Conservation (phyloP, 2,113 vertebrate genomes). For the Taxidea taxus region DNA sequence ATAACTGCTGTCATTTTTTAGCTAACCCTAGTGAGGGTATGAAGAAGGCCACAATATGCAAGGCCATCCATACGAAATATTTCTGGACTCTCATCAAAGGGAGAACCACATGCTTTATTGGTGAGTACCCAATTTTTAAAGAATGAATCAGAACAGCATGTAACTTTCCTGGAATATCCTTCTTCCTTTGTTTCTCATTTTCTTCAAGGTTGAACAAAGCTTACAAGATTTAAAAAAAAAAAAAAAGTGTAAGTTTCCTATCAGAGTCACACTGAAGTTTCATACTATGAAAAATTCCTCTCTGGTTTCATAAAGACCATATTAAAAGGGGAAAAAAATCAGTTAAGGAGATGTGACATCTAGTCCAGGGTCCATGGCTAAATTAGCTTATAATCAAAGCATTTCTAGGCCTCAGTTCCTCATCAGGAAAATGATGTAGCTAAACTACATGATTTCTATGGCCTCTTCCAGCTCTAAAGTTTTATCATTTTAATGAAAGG, state of each 20-base stretch:
- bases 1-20: not conserved
- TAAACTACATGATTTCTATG: not conserved
- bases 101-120: not conserved
- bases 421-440: not conserved
- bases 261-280: not conserved
- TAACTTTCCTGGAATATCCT: not conserved
- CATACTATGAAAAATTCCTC: not conserved
- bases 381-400: not conserved
- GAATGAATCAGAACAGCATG: not conserved
- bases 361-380: not conserved
- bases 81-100: not conserved
- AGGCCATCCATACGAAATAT: not conserved
- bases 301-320: not conserved
- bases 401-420: not conserved
- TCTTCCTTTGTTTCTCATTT: not conserved
- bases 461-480: not conserved
- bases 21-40: not conserved
- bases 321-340: not conserved
- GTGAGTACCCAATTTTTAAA: not conserved
- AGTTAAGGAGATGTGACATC: not conserved
- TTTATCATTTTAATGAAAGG: not conserved
- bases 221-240: not conserved
- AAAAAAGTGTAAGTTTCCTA: not conserved
- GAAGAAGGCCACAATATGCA: not conserved
- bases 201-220: not conserved